Conservation (phyloP, 2,797 vertebrate genomes). For the Manis pentadactyla region DNA sequence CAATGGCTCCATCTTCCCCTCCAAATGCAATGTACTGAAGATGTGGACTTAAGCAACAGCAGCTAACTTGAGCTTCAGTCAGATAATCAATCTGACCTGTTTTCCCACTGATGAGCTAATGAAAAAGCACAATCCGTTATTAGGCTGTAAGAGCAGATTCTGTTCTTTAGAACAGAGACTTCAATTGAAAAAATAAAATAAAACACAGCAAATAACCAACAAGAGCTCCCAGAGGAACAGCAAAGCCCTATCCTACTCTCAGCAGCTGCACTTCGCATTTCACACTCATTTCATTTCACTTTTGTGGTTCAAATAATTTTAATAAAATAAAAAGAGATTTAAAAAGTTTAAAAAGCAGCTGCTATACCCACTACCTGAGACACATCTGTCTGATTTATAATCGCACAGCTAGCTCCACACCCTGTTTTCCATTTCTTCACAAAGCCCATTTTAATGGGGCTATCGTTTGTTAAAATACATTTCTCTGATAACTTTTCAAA, state of each 20-base stretch:
- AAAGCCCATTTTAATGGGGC: conserved; percentile 52
- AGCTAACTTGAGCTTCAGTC: conserved; percentile 90
- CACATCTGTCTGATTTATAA: conserved; percentile 1
- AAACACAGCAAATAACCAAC: conserved; percentile 64
- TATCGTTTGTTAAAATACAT: conserved; percentile 44
- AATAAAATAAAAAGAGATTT: conserved; percentile 69
- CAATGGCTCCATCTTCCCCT: conserved; percentile 89
- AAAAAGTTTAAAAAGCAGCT: conserved; percentile 65
- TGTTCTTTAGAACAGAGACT: conserved; percentile 47
- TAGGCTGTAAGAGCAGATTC: conserved; percentile 20
- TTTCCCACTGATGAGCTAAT: conserved; percentile 91
- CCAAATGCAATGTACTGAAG: conserved; percentile 89
- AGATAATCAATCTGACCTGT: conserved; percentile 89
- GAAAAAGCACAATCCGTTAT: conserved; percentile 62
- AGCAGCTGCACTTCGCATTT: conserved; percentile 62
- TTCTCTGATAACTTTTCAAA: conserved; percentile 55
- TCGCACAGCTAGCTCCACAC: conserved; percentile 21
- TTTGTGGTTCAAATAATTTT: conserved; percentile 63
- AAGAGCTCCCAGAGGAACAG: conserved; percentile 57
- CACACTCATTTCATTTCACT: conserved; percentile 48
- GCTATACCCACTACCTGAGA: conserved; percentile 48
- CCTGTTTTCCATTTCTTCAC: conserved; percentile 51
- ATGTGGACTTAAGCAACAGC: conserved; percentile 90
- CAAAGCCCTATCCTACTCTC: conserved; percentile 16
- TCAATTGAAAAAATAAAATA: conserved; percentile 53